phyloP scores from a whole-genome alignment of 2,888 invertebrate species.

The Tryphoninae sp. region DNA sequence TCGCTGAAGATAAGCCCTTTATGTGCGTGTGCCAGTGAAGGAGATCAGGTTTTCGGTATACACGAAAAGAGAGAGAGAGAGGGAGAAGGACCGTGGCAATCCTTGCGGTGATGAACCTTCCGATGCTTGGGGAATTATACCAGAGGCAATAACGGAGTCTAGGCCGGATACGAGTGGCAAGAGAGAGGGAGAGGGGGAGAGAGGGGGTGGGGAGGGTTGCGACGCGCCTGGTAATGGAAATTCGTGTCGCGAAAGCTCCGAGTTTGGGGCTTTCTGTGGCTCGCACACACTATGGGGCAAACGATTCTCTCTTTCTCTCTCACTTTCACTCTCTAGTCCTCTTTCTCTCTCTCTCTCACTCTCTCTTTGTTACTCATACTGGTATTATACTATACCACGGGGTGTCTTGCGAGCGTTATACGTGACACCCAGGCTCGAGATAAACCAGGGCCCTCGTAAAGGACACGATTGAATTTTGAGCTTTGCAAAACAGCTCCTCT shows the following conservation, averaged over 20 bases:
- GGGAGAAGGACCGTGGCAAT: slow-evolving; percentile 21
- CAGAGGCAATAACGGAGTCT: slow-evolving; percentile 69
- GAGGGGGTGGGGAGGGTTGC: slow-evolving; percentile 25
- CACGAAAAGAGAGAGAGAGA: not conserved
- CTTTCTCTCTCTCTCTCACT: slow-evolving; percentile 15
- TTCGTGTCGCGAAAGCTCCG: slow-evolving; percentile 67
- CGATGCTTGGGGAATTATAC: slow-evolving; percentile 60
- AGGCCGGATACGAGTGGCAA: slow-evolving; percentile 64
- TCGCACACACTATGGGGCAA: slow-evolving; percentile 36
- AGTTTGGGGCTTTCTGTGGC: slow-evolving; percentile 31
- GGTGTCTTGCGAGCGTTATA: slow-evolving; percentile 40
- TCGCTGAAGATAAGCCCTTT: slow-evolving; percentile 44
- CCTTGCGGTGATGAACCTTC: slow-evolving; percentile 59
- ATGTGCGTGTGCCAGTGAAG: slow-evolving; percentile 1
- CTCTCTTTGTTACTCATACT: slow-evolving; percentile 40
- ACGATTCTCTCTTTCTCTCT: slow-evolving; percentile 11
- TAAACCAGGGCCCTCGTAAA: slow-evolving; percentile 41
- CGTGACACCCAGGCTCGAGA: slow-evolving; percentile 45
- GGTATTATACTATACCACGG: slow-evolving; percentile 51
- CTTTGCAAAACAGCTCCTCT: slow-evolving; percentile 27
- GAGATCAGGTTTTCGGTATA: slow-evolving; percentile 13
- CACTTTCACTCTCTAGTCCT: slow-evolving; percentile 8
- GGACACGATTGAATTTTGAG: slow-evolving; percentile 57
- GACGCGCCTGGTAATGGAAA: slow-evolving; percentile 70
- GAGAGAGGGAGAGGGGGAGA: slow-evolving; percentile 3